These are phyloP conservation scores for Tetrao urogallus DNA, from an alignment of 2,113 vertebrate species.

Conservation along the genomic window DNA sequence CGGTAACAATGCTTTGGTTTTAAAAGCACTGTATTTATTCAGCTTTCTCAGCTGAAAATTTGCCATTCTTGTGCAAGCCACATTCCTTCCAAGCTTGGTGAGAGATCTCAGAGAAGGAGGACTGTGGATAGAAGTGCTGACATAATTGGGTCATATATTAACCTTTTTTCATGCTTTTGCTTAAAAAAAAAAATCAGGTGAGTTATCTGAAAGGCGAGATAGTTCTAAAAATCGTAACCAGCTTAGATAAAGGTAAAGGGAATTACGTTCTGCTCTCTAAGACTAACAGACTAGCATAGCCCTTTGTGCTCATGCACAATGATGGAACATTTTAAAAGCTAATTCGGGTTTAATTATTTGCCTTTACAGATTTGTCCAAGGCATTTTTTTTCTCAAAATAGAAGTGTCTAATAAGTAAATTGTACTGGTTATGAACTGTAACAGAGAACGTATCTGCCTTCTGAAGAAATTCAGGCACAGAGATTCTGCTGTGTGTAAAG, in stretches of 20 bases:
- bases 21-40: not conserved
- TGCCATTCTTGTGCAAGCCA: constrained; percentile 1
- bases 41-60: constrained; percentile 41
- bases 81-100: constrained; percentile 33
- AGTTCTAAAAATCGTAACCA: not conserved
- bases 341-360: not conserved
- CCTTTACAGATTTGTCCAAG: constrained; percentile 23
- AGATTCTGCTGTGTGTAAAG: constrained; percentile 21
- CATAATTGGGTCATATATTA: constrained; percentile 59
- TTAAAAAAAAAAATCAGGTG: not conserved
- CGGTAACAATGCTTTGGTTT: constrained; percentile 4
- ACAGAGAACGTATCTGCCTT: not conserved
- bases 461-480: not conserved
- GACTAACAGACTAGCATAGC: not conserved
- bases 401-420: not conserved
- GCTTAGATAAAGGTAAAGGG: not conserved
- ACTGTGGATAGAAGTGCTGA: constrained; percentile 32
- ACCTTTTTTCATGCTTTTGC: constrained; percentile 29
- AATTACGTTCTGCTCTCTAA: not conserved
- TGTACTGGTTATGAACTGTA: constrained; percentile 17
- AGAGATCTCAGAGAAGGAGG: constrained; percentile 35
- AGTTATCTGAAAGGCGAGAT: not conserved
- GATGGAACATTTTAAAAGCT: not conserved
- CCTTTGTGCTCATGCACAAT: not conserved
- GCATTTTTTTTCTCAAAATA: not conserved